Evolutionary conservation across 1,140 invertebrate genomes (phyloP), one percentile per base, ranked within the genome.

Genomic region (Frieseomelitta varia): DNA sequence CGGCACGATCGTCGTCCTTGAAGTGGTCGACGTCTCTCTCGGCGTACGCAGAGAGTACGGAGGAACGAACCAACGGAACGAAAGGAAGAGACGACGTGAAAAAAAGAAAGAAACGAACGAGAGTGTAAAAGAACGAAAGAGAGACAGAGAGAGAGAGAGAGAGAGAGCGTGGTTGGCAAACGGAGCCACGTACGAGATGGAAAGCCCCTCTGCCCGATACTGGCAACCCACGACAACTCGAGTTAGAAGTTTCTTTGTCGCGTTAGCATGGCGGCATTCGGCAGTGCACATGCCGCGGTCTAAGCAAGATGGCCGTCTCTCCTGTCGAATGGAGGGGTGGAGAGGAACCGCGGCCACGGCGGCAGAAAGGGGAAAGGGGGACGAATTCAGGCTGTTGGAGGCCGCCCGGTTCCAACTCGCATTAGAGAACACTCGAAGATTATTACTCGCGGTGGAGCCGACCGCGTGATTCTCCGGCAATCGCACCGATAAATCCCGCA

Each of bases 401-500:
- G 94, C 93, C 94, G 93, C 91, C 94, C 93, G 93, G 93, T 94
- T 94, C 91, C 92, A 93, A 94, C 93, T 93, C 90, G 93, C 93
- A 93, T 94, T 94, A 93, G 93, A 93, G 90, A 92, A 93, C 91
- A 92, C 92, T 93, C 91, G 91, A 93, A 93, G 92, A 94, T 94
- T 94, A 94, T 94, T 94, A 94, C 93, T 94, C 92, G 93, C 88
- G 85, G 85, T 81, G 73, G 72, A 77, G 88, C 88, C 90, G 91
- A 91, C 92, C 91, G 93, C 92, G 92, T 91, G 91, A 94, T 93
- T 91, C 93, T 92, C 92, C 90, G 93, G 92, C 91, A 92, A 93
- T 93, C 93, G 87, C 71, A 90, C 39, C 93, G 92, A 93, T 93
- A 93, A 88, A 94, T 94, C 91, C 85, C 12, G n/a, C n/a, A 65